Conservation (phyloP, 2,797 vertebrate genomes). For the Gallinago nigripennis region DNA sequence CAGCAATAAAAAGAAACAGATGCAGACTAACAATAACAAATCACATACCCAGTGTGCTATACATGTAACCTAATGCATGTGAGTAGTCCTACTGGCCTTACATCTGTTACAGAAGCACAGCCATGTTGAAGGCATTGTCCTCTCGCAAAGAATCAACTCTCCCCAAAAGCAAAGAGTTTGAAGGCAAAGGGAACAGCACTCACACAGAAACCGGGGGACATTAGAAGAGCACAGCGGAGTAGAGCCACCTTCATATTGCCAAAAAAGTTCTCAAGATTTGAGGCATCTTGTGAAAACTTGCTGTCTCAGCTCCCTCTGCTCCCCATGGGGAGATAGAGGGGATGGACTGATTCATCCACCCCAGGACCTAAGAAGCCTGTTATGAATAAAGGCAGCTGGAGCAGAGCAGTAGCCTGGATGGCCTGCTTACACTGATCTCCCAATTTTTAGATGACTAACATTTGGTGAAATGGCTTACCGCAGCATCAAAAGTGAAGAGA, state of each 20-base stretch:
- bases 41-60: neutral
- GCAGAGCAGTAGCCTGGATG: neutral
- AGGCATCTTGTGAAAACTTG: neutral
- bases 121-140: neutral
- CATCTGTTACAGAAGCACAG: neutral
- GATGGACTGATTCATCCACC: neutral
- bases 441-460: neutral
- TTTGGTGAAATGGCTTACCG: neutral
- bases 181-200: neutral
- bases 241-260: neutral
- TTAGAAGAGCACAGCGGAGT: neutral
- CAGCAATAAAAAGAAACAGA: constrained; percentile 54
- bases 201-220: neutral
- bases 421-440: neutral
- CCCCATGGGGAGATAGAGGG: neutral
- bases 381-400: neutral
- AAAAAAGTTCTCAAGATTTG: neutral
- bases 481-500: neutral
- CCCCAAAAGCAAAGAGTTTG: neutral
- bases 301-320: neutral
- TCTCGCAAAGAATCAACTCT: neutral
- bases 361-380: neutral
- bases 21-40: constrained; percentile 52
- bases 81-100: neutral
- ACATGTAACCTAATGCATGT: neutral